Evolutionary conservation across 2,797 vertebrate species (phyloP).

Genomic region (Ptychobarbus kaznakovi): DNA sequence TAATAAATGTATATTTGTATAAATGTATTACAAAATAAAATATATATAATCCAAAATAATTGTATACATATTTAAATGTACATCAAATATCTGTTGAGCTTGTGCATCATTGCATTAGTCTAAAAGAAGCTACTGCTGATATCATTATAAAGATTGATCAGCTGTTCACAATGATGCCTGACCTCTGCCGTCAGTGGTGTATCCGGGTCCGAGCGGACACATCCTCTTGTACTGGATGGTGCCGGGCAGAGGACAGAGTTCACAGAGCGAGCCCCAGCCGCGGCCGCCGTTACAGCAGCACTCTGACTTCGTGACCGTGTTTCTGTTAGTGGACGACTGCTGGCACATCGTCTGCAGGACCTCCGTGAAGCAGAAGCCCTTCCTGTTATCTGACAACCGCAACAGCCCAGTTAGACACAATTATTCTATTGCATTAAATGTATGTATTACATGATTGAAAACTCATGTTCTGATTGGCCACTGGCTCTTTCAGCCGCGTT

Average conservation of each 20-base stretch:
- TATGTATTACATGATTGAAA: too few species aligned
- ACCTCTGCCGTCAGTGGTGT: slow-evolving; percentile 91
- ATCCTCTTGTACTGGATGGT: slow-evolving; percentile 91
- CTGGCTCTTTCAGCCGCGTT: background rate
- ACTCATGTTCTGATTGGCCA: too few species aligned
- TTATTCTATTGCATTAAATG: background rate
- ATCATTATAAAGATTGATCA: background rate
- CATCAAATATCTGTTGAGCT: background rate
- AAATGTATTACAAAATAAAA: background rate
- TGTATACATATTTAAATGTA: background rate
- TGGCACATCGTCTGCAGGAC: slow-evolving; percentile 92
- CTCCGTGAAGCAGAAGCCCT: slow-evolving; percentile 90
- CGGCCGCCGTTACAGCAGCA: slow-evolving; percentile 91
- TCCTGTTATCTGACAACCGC: slow-evolving; percentile 81
- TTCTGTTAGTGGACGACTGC: slow-evolving; percentile 85
- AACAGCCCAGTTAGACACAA: background rate
- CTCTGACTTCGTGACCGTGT: slow-evolving; percentile 89
- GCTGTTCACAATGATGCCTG: slow-evolving; percentile 33
- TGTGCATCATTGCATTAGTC: background rate
- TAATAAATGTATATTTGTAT: background rate
- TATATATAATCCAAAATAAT: background rate
- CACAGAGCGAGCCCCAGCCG: slow-evolving; percentile 90
- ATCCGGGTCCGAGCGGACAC: slow-evolving; percentile 92
- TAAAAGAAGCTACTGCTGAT: background rate
- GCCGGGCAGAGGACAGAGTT: slow-evolving; percentile 90